Evolutionary conservation across 2,888 invertebrate genomes (phyloP), one percentile per base, ranked within the genome.

Genomic region (Spilosoma lubricipeda): DNA sequence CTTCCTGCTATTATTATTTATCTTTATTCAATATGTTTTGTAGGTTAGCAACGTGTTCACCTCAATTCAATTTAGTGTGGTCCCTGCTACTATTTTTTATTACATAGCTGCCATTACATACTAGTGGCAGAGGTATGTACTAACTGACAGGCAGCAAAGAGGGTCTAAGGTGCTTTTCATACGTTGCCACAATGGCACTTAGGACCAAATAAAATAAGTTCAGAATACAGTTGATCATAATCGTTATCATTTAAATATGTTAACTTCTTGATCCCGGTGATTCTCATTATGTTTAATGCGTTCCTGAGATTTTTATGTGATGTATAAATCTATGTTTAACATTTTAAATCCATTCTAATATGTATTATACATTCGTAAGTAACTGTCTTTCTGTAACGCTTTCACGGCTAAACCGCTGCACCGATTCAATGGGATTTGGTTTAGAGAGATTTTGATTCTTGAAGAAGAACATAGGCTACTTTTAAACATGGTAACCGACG

Each of bases 41-140:
- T 48, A 71, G 67, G 70, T 75, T 45, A 75, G 74, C 74, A 79
- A 77, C 64, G 73, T 72, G 76, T 80, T 79, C 67, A 74, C 30
- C 63, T 63, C 63, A 30, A 80, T 85, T 78, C 74, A 80, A 81
- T 81, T 82, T 79, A 64, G 67, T 76, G 73, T 73, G 77, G 71
- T 72, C 77, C 73, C 73, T 65, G 56, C 74, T 74, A 77, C 85
- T 82, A 75, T 73, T 81, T 83, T 85, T 86, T 85, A 85, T 85
- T 77, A 77, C 33, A 77, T 80, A 48, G 73, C 70, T 65, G 59
- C 77, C 70, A 66, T 71, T 79, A 80, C 71, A 66, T 70, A 70
- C 68, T 67, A 76, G 42, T 67, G 48, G 71, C 27, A 27, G 72
- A 71, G 75, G 80, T 36, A 33, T 33, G 33, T 1, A 72, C 63